Conservation (phyloP, 2,888 invertebrate species). For the Pandemis corylana region DNA sequence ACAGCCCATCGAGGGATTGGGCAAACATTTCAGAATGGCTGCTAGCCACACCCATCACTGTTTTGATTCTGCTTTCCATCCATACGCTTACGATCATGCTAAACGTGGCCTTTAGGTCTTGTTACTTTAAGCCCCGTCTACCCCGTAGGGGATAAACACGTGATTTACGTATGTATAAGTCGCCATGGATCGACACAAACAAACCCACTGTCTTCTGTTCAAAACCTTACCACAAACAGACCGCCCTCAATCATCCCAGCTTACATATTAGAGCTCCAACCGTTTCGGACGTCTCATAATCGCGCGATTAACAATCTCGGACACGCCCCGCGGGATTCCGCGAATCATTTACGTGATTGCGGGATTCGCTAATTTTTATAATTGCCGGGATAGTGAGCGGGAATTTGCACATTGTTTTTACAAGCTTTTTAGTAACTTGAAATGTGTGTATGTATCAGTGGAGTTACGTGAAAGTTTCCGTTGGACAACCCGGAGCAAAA, state of each 20-base stretch:
- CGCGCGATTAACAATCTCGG: constrained; percentile 44
- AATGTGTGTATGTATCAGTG: no score
- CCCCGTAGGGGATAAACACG: no score
- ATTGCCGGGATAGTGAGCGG: constrained; percentile 38
- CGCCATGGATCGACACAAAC: background rate
- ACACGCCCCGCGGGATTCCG: constrained; percentile 41
- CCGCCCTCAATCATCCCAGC: constrained; percentile 15
- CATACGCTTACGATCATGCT: no score
- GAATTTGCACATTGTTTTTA: background rate
- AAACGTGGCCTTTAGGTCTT: no score
- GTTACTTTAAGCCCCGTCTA: no score
- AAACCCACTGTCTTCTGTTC: background rate
- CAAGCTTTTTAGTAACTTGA: background rate
- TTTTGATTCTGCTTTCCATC: no score
- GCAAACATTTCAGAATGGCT: no score
- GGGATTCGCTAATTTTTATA: constrained; percentile 45
- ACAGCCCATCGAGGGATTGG: no score
- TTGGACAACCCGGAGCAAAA: no score
- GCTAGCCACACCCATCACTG: no score
- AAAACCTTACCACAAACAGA: constrained; percentile 3
- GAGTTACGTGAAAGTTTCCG: no score
- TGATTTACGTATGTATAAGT: no score
- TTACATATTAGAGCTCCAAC: constrained; percentile 32
- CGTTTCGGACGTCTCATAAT: constrained; percentile 23
- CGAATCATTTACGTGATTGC: constrained; percentile 46